Evolutionary conservation across 1,140 invertebrate genomes (phyloP), one percentile per base, ranked within the genome.

Genomic region (Drosophila rufa): DNA sequence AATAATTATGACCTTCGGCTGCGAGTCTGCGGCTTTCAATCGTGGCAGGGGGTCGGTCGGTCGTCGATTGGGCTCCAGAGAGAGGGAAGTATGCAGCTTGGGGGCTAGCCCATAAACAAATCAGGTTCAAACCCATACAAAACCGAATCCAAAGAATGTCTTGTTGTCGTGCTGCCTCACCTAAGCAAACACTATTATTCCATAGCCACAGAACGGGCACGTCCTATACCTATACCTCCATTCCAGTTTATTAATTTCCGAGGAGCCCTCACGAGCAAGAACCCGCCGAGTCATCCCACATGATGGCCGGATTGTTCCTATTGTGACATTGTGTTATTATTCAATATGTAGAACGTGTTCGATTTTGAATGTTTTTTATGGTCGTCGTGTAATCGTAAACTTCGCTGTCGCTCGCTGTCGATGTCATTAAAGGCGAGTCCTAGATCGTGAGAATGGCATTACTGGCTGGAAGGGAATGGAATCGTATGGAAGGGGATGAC

Each of bases 331-430:
- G 69, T 74, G 56, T 70, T 74, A 74, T 51, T 67, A 76, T 76
- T 76, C 74, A 76, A 67, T 76, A 76, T 76, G 74, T 76, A 77
- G 61, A 76, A 76, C 74, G 74, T 67, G 74, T 76, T 78, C 64
- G 75, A 78, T 78, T 78, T 61, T 76, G 38, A 78, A 68, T 78
- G 55, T 59, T 61, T 60, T 74, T 73, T 74, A 73, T 53, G 38
- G 27, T 42, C 38, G 69, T 73, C 68, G 45, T 74, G 68, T 73
- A 73, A 73, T 73, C 69, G 69, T 73, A 73, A 73, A 73, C 19
- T 71, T 73, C 4, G 51, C 53, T 71, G 66, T 70, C 55, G 51
- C 36, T 40, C 27, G 27, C 5, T 30, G 27, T 30, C 53, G 45
- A 38, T 71, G 66, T 73, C 69, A 71, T 73, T 71, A 73, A 73